Base-by-base conservation (phyloP, 1,140 invertebrate genomes). In the Bombyx mandarina region DNA sequence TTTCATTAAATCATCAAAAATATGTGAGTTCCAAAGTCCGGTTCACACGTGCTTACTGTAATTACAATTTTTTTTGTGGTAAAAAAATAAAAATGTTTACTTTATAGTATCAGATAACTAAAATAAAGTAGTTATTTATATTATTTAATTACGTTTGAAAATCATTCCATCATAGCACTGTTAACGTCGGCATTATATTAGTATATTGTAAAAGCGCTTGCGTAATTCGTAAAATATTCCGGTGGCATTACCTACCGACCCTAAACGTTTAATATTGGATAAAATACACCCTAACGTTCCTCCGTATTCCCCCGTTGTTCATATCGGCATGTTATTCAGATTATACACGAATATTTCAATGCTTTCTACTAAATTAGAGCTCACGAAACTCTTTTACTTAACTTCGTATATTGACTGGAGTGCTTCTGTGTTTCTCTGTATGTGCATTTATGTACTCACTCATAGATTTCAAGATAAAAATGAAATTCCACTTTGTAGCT, bases 271-370 rank as follows among this genome's bases (percentile, higher is more conserved):
- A 85, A 87, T 87, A 87, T 87, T 73, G 79, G 75, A 87, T 85
- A 84, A 77, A 84, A 84, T 84, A 86, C 73, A 76, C 81, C 75
- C 75, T 75, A 71, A 76, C 75, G 80, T 79, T 72, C 66, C 71
- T 57, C 51, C 67, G 70, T 82, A 79, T 77, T 82, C 83, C 83
- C 78, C 80, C 82, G 83, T 79, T 81, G 83, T 84, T 85, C 82
- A 87, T 87, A 87, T 87, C 75, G 80, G 82, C 80, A 87, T 87
- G 84, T 84, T 87, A 87, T 85, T 87, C 80, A 85, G 82, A 87
- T 85, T 85, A 83, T 79, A 86, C 82, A 86, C 80, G 83, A 86
- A 86, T 83, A 83, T 85, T 87, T 85, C 84, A 87, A 85, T 87
- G 84, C 84, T 85, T 82, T 87, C 80, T 85, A 85, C 79, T 83